Evolutionary conservation across 92 coral and sea anemone species (phyloP).

Genomic region (Isaurus tuberculatus): DNA sequence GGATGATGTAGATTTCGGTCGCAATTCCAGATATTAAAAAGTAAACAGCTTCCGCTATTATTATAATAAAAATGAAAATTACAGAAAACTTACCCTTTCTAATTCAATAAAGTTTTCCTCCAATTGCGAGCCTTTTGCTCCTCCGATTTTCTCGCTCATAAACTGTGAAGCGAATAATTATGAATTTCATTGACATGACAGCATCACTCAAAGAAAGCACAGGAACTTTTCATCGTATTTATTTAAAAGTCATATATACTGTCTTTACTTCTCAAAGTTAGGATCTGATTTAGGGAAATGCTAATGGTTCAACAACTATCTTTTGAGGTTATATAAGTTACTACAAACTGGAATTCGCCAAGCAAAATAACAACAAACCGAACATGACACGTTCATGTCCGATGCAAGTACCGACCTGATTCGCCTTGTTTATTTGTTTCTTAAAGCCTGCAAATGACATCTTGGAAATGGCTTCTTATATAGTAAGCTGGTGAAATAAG

Average conservation of each 20-base stretch:
- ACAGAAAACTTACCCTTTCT: slow-evolving; percentile 77
- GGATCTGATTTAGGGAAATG: not conserved
- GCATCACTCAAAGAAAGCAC: slow-evolving; percentile 23
- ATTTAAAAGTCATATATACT: not conserved
- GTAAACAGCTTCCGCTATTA: too few relatives aligned
- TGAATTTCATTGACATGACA: slow-evolving; percentile 1
- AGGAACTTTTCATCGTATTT: not conserved
- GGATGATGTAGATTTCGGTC: too few relatives aligned
- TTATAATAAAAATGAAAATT: too few relatives aligned
- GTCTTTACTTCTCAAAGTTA: not conserved
- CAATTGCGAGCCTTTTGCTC: slow-evolving; percentile 92
- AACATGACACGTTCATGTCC: not conserved
- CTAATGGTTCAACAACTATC: not conserved
- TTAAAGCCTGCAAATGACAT: slow-evolving; percentile 99
- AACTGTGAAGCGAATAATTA: slow-evolving; percentile 65
- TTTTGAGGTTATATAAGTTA: slow-evolving; percentile 3
- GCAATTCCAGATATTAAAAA: too few relatives aligned
- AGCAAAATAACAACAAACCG: slow-evolving; percentile 20
- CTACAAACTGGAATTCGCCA: not conserved
- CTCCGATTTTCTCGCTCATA: slow-evolving; percentile 98
- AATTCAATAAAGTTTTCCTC: slow-evolving; percentile 93
- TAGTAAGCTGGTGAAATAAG: not conserved
- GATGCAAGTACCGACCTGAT: slow-evolving; percentile 75
- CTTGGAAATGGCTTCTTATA: slow-evolving; percentile 34
- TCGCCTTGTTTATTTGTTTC: slow-evolving; percentile 97